Percentiles rank a stretch among this genome's conserved stretches.
Conservation (phyloP, 2,888 invertebrate species). For the Pristionchus japonicus region DNA sequence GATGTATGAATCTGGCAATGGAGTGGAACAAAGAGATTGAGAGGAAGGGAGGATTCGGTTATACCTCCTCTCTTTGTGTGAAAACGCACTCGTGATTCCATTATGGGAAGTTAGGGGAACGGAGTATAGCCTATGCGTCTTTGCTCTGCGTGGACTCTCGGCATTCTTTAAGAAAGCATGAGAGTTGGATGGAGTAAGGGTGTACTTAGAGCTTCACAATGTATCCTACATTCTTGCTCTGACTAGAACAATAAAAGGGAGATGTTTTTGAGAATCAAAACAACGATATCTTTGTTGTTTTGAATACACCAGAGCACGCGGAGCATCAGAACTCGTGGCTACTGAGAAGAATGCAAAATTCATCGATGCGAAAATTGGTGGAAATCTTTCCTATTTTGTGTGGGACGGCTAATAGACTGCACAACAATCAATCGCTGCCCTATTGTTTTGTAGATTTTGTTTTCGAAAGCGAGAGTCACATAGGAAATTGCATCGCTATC, state of each 20-base stretch:
- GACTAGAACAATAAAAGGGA: neutral
- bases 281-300: neutral
- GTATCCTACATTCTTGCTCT: too few relatives aligned
- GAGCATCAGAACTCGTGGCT: neutral
- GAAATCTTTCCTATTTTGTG: neutral
- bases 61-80: neutral
- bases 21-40: neutral
- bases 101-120: neutral
- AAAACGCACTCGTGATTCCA: neutral
- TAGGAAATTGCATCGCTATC: too few relatives aligned
- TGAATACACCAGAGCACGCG: neutral
- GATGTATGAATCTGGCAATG: neutral
- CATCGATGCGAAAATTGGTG: neutral
- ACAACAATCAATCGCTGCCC: too few relatives aligned
- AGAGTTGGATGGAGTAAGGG: too few relatives aligned
- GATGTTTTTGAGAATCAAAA: too few relatives aligned
- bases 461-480: too few relatives aligned
- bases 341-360: neutral
- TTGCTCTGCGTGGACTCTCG: too few relatives aligned
- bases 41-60: neutral
- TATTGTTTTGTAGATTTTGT: too few relatives aligned
- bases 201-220: too few relatives aligned
- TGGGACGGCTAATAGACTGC: neutral
- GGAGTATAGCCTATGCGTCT: too few relatives aligned
- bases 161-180: too few relatives aligned